Percentiles rank a stretch among this genome's conserved stretches.
Conservation (phyloP, 2,888 invertebrate species). For the Cerceris rybyensis region DNA sequence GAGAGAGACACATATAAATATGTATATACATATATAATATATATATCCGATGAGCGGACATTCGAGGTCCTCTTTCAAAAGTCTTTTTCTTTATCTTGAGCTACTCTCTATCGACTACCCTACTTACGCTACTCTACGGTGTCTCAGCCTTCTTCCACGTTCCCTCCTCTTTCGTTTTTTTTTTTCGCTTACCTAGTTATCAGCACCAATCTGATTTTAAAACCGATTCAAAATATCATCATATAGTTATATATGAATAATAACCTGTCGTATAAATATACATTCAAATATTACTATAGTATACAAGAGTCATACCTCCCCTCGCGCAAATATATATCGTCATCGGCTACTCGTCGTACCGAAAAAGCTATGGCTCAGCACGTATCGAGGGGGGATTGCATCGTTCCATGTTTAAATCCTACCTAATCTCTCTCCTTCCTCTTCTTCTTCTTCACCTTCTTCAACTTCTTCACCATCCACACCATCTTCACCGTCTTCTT, state of each 20-base stretch:
- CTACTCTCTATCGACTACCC: constrained; percentile 78
- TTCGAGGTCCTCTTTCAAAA: constrained; percentile 70
- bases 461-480: constrained; percentile 24
- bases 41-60: constrained; percentile 74
- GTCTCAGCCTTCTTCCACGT: constrained; percentile 81
- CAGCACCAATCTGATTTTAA: constrained; percentile 82
- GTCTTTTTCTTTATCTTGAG: constrained; percentile 69
- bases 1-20: too few relatives aligned
- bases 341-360: constrained; percentile 55
- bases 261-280: constrained; percentile 81
- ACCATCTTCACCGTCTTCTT: constrained; percentile 1
- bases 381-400: constrained; percentile 42
- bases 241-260: constrained; percentile 76
- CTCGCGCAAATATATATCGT: constrained; percentile 38
- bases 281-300: constrained; percentile 81
- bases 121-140: constrained; percentile 78
- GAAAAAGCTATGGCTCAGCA: constrained; percentile 61
- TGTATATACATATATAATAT: too few relatives aligned
- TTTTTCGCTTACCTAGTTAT: constrained; percentile 71
- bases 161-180: constrained; percentile 75
- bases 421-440: constrained; percentile 54
- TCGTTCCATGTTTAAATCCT: constrained; percentile 63
- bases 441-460: constrained; percentile 44
- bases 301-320: constrained; percentile 77
- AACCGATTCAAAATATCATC: constrained; percentile 80